These are phyloP conservation scores for Zoanthus sociatus DNA, from an alignment of 92 coral and sea anemone genomes.

Conservation along the genomic window DNA sequence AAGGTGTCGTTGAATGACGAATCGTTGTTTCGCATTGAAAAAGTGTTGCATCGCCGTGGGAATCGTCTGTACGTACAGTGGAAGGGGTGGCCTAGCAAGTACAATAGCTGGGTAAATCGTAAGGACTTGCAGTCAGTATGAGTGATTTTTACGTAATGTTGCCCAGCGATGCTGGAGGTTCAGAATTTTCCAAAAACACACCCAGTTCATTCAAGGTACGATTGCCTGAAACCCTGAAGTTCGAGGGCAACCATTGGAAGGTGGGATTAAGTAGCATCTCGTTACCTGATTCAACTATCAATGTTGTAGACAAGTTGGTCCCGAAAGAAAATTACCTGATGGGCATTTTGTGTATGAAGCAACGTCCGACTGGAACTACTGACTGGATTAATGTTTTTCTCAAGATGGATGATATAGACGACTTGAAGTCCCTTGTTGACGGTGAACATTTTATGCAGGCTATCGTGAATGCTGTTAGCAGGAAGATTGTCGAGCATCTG, in stretches of 20 bases:
- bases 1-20: constrained; percentile 27
- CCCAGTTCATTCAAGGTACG: constrained; percentile 3
- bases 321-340: constrained; percentile 3
- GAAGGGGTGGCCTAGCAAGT: constrained; percentile 60
- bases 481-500: neutral
- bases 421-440: constrained; percentile 1
- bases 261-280: constrained; percentile 32
- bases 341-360: neutral
- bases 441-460: constrained; percentile 14
- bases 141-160: constrained; percentile 36
- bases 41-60: constrained; percentile 21
- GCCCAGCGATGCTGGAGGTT: constrained; percentile 21
- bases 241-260: constrained; percentile 5
- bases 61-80: constrained; percentile 21
- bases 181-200: neutral
- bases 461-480: neutral
- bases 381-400: neutral
- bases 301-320: neutral
- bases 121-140: constrained; percentile 23
- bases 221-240: neutral
- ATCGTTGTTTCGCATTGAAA: neutral
- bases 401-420: constrained; percentile 26
- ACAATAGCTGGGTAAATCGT: constrained; percentile 49
- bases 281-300: constrained; percentile 3
- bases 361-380: neutral